Evolutionary conservation across 1,140 invertebrate genomes (phyloP), one percentile per base, ranked within the genome.

Genomic region (Belonocnema kinseyi): DNA sequence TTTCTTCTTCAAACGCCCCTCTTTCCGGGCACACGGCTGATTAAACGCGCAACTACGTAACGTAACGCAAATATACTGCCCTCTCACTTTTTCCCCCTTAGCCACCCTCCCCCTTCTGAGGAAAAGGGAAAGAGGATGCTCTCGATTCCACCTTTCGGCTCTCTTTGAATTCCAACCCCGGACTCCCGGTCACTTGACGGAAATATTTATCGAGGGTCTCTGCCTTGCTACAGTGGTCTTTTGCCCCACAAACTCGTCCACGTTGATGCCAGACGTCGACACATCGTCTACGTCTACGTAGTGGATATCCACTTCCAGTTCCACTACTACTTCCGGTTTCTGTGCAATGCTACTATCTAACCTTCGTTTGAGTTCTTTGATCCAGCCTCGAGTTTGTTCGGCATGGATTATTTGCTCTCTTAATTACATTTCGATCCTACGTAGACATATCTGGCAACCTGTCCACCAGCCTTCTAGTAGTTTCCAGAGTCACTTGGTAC

Each of bases 161-260:
- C 85, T 90, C 88, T 90, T 90, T 90, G 87, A 90, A 89, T 88
- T 86, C 82, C 82, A 84, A 74, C 74, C 73, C 54, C 80, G 71
- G 77, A 77, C 79, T 83, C 80, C 82, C 85, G 88, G 88, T 90
- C 90, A 91, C 87, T 90, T 88, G 87, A 89, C 87, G 86, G 88
- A 90, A 91, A 91, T 91, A 91, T 91, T 91, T 91, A 91, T 91
- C 87, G 88, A 91, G 88, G 87, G 87, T 87, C 82, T 86, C 81
- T 81, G 72, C 70, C 74, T 26, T 54, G 70, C 75, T 53, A 73
- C 77, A 72, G 50, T 82, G 58, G 77, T 81, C 80, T 82, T 81
- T 79, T 79, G 77, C 71, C 74, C 77, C 78, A 75, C 77, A 79
- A 77, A 75, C 80, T 77, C 76, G 71, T 78, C 80, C 78, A 50